These are phyloP conservation scores for Pseudorhombus dupliciocellatus DNA, from an alignment of 2,113 vertebrate species.

Conservation along the genomic window DNA sequence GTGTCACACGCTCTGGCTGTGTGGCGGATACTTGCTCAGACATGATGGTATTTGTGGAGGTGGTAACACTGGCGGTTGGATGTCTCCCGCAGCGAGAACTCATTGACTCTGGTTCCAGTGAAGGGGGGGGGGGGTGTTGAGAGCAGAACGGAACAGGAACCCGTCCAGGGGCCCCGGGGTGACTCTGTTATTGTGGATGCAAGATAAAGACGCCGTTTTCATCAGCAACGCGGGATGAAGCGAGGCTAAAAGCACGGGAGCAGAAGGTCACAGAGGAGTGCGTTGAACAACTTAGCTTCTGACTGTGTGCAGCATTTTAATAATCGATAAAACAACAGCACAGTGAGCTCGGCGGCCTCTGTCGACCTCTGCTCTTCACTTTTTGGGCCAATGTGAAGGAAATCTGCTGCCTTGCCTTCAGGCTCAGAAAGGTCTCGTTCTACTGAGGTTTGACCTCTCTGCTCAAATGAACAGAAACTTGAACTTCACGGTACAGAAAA, in stretches of 20 bases:
- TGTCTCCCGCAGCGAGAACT: constrained; percentile 39
- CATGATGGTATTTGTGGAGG: constrained; percentile 54
- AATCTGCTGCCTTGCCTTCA: background rate
- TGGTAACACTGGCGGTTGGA: constrained; percentile 36
- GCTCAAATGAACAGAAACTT: background rate
- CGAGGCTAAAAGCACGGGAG: background rate
- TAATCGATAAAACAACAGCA: background rate
- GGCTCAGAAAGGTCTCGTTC: background rate
- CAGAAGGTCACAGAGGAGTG: background rate
- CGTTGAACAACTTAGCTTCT: background rate
- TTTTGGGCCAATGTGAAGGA: background rate
- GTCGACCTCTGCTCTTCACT: background rate
- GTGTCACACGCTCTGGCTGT: constrained; percentile 48
- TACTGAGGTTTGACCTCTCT: background rate
- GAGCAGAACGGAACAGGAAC: constrained; percentile 6
- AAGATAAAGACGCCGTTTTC: background rate
- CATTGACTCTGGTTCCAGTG: background rate
- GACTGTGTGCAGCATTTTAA: background rate
- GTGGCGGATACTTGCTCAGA: constrained; percentile 53
- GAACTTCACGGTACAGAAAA: background rate
- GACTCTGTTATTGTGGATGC: background rate
- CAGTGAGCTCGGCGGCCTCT: background rate
- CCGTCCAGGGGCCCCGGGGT: background rate
- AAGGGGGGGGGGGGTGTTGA: background rate
- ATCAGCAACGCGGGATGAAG: background rate